A percentile compares a stretch with the other conserved stretches of the same genome.
phyloP scores from a whole-genome alignment of 92 coral and sea anemone species.

The Pocillopora grandis region DNA sequence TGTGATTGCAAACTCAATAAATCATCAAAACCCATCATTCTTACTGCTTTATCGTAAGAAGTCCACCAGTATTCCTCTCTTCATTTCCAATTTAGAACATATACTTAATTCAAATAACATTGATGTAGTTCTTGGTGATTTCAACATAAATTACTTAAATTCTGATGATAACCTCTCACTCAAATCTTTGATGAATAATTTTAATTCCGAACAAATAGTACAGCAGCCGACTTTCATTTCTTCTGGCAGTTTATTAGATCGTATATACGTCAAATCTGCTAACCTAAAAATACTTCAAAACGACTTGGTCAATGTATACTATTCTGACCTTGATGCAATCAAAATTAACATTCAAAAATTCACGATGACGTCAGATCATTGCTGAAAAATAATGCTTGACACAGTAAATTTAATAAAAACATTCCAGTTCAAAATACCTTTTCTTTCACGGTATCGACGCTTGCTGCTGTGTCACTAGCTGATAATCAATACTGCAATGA shows the following conservation, averaged over 20 bases:
- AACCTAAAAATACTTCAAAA: conserved; percentile 32
- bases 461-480: conserved; percentile 48
- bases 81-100: conserved; percentile 29
- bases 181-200: conserved; percentile 9
- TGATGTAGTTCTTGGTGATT: conserved; percentile 23
- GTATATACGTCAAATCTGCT: conserved; percentile 42
- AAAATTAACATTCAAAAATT: conserved; percentile 29
- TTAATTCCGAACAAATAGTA: conserved; percentile 29
- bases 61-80: conserved; percentile 28
- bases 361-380: conserved; percentile 5
- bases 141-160: background rate
- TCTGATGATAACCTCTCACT: conserved; percentile 14
- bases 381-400: conserved; percentile 30
- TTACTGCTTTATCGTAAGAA: conserved; percentile 40
- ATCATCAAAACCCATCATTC: conserved; percentile 25
- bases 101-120: conserved; percentile 30
- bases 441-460: conserved; percentile 49
- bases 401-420: conserved; percentile 38
- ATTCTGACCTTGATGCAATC: conserved; percentile 57
- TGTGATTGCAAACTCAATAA: conserved; percentile 16
- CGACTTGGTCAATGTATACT: conserved; percentile 40
- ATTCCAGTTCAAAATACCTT: conserved; percentile 43
- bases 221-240: conserved; percentile 41
- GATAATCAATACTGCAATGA: conserved; percentile 41
- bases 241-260: conserved; percentile 52